phyloP scores from a whole-genome alignment of 92 coral and sea anemone species.

The Paramuricea clavata region DNA sequence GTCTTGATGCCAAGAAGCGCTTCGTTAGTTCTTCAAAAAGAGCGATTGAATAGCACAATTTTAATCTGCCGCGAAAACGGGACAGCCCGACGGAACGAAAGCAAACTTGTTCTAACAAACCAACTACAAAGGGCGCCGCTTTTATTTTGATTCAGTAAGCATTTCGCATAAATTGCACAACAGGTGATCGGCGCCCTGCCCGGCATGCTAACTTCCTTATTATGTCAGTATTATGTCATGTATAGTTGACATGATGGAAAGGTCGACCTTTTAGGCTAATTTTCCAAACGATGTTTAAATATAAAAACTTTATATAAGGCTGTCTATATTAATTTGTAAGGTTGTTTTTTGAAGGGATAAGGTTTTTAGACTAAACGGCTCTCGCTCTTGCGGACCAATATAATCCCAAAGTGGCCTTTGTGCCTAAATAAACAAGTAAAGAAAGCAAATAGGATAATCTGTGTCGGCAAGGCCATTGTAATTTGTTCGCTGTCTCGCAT shows the following conservation, averaged over 20 bases:
- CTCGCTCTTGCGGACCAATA: neutral
- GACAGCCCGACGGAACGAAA: neutral
- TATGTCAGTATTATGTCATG: neutral
- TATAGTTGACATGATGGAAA: neutral
- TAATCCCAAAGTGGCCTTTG: neutral
- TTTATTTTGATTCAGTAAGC: neutral
- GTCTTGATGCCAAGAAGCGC: neutral
- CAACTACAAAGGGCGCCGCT: conserved; percentile 26
- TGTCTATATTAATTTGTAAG: neutral
- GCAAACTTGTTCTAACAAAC: conserved; percentile 2
- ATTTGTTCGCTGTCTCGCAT: neutral
- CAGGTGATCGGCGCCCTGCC: conserved; percentile 16
- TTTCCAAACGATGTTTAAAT: neutral
- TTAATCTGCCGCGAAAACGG: conserved; percentile 5
- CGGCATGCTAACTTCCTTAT: conserved; percentile 4
- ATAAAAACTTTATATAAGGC: neutral
- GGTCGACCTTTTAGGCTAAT: neutral
- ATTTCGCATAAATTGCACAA: conserved; percentile 18
- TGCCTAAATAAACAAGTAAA: neutral
- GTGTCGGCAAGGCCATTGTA: neutral
- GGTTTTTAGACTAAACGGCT: conserved; percentile 11
- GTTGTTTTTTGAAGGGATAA: conserved; percentile 1
- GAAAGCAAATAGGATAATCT: neutral
- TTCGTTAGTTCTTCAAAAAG: neutral
- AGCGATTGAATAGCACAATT: neutral